Evolutionary conservation across 1,140 invertebrate species (phyloP), one percentile per base, ranked within the genome.

Genomic region (Pseudomyrmex gracilis): DNA sequence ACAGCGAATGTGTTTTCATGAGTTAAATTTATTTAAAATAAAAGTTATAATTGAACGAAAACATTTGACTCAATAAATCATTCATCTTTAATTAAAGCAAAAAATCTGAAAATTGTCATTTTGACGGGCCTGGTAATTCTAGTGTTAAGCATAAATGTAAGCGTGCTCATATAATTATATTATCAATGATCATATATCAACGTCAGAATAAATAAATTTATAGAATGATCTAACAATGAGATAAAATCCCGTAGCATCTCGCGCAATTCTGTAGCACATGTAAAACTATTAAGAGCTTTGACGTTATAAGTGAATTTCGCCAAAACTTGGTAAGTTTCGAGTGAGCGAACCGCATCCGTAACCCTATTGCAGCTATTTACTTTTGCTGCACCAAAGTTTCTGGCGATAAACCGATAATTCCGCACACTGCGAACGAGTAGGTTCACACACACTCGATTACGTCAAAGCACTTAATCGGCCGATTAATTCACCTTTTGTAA

Each of bases 231-330:
- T 34, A 34, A 5, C 34, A 34, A 34, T 34, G 10, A 9, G 7
- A 24, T 12, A 58, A 57, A 49, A 43, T 1, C 2, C 49, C 17
- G 7, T 8, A n/a, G n/a, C 24, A n/a, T 34, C 70, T 60, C 3
- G 49, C 24, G 43, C 20, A 55, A 49, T 70, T 8, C 55, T 15
- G 13, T 22, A 34, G n/a, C 13, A 17, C 43, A 17, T 58, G 67
- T 84, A 74, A 87, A 78, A 87, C 70, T 24, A 84, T 87, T 85
- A 80, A 61, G 53, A 71, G 73, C 17, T 78, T 73, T 70, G 84
- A 84, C 43, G 45, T 8, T 3, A 55, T 84, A 87, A 87, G 47
- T 76, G 53, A 77, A 84, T 86, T 84, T 43, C 12, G 61, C n/a
- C 13, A 74, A 34, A 34, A 77, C 34, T 84, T 66, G 17, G 20